These are phyloP conservation scores for Orthonyx spaldingii DNA, from an alignment of 2,113 vertebrate species.

Conservation along the genomic window DNA sequence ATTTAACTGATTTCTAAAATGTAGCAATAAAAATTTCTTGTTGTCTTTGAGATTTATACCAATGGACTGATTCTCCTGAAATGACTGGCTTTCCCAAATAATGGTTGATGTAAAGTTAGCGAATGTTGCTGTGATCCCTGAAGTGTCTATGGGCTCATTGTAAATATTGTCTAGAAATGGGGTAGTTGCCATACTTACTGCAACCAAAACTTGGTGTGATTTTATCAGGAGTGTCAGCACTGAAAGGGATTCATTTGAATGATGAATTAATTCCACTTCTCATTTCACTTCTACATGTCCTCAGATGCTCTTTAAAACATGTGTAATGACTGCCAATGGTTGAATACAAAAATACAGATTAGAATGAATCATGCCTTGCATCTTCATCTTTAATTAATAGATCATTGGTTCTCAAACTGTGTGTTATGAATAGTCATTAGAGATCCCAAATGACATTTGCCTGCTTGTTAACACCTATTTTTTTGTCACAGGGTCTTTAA, in stretches of 20 bases:
- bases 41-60: background rate
- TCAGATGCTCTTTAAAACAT: background rate
- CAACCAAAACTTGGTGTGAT: background rate
- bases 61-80: background rate
- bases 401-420: background rate
- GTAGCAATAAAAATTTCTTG: background rate
- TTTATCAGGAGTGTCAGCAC: background rate
- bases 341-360: background rate
- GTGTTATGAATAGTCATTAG: background rate
- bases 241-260: background rate
- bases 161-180: background rate
- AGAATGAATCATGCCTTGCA: background rate
- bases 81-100: background rate
- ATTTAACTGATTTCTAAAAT: background rate
- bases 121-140: background rate
- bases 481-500: background rate
- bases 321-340: background rate
- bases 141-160: background rate
- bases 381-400: background rate
- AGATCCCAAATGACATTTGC: background rate
- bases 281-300: background rate
- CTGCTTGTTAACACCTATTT: background rate
- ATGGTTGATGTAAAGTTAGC: background rate
- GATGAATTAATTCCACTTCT: background rate
- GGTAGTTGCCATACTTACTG: background rate